These are phyloP conservation scores for Notoglanidium macrostoma DNA, from an alignment of 2,797 vertebrate species.

Conservation along the genomic window DNA sequence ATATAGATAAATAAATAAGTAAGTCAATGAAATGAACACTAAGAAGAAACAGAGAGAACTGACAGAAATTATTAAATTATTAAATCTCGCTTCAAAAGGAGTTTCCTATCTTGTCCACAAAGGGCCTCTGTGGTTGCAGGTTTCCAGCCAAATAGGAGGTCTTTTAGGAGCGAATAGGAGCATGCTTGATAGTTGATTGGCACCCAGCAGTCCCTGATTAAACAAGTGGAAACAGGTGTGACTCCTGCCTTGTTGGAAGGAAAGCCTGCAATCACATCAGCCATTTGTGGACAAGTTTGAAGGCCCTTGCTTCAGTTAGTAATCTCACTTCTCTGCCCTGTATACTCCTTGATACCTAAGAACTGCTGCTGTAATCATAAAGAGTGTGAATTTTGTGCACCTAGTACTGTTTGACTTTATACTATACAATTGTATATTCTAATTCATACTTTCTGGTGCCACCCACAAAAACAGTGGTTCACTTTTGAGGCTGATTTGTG, in stretches of 20 bases:
- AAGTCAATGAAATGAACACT: neutral
- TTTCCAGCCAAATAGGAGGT: too few species aligned
- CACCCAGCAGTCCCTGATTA: too few species aligned
- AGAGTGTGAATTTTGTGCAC: neutral
- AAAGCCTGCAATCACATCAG: too few species aligned
- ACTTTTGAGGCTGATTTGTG: neutral
- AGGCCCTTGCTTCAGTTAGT: neutral
- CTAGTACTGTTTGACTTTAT: neutral
- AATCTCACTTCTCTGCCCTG: neutral
- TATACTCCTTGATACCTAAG: neutral
- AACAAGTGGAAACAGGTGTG: too few species aligned
- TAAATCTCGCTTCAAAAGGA: too few species aligned
- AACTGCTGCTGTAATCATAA: neutral
- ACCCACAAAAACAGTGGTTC: neutral
- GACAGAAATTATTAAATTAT: neutral
- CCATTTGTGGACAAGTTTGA: too few species aligned
- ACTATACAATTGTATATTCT: neutral
- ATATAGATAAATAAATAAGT: neutral
- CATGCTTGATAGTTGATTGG: too few species aligned
- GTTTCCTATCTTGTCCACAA: too few species aligned
- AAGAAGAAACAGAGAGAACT: neutral
- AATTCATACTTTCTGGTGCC: neutral
- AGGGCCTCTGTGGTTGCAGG: too few species aligned
- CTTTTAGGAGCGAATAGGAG: too few species aligned
- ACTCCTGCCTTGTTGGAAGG: too few species aligned